A percentile compares a stretch with the other conserved stretches of the same genome.
Evolutionary conservation across 2,888 invertebrate genomes (phyloP).

Genomic region (Macaria notata): DNA sequence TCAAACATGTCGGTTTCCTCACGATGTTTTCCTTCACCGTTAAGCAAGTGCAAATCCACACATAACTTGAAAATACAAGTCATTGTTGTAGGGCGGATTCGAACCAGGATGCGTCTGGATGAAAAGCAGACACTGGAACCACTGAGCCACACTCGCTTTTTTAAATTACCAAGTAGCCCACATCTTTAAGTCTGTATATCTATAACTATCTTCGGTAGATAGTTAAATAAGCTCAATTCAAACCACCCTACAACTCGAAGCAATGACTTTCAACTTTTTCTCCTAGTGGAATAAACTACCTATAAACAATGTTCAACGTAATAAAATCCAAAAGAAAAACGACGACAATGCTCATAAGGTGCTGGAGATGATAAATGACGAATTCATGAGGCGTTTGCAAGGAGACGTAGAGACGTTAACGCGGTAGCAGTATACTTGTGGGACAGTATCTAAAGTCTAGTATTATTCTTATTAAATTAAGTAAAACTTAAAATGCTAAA

Average conservation of each 20-base stretch:
- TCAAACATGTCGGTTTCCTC: too few relatives aligned
- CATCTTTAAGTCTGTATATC: too few relatives aligned
- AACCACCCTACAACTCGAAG: not conserved
- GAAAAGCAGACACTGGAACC: too few relatives aligned
- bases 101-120: too few relatives aligned
- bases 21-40: too few relatives aligned
- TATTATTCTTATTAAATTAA: not conserved
- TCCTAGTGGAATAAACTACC: slow-evolving; percentile 26
- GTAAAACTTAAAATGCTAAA: not conserved
- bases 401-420: slow-evolving; percentile 19
- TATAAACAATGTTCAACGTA: slow-evolving; percentile 22
- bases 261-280: slow-evolving; percentile 20
- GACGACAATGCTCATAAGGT: slow-evolving; percentile 39
- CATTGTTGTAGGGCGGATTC: too few relatives aligned
- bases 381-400: slow-evolving; percentile 69
- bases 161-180: too few relatives aligned
- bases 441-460: not conserved
- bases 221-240: not conserved
- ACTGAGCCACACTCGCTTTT: too few relatives aligned
- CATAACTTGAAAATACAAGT: too few relatives aligned
- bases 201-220: too few relatives aligned
- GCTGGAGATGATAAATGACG: slow-evolving; percentile 68
- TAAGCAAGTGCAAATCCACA: too few relatives aligned
- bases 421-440: slow-evolving; percentile 2
- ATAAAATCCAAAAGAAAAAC: slow-evolving; percentile 35